Evolutionary conservation across 2,797 vertebrate genomes (phyloP), one percentile per base, ranked within the genome.

Genomic region (Labeo calbasu): DNA sequence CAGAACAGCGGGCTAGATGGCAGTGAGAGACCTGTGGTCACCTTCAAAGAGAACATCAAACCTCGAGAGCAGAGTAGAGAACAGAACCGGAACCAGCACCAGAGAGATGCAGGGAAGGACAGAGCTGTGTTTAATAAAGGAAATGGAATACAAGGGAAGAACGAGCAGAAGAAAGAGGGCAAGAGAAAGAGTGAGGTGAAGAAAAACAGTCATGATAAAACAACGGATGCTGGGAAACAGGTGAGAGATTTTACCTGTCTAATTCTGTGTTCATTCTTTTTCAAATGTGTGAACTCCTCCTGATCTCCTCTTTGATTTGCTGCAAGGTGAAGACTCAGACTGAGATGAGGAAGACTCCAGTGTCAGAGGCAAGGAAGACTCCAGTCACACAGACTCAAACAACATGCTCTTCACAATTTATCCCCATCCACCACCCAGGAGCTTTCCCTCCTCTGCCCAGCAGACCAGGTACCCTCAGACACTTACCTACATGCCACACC

Each of bases 31-130:
- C 98, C 97, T 0, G 93, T 98, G 82, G 98, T 99, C 88, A 99
- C 98, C 2, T 99, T 99, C 92, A 99, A 99, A 90, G 98, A 99
- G 93, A 99, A 99, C 91, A 98, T 98, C 93, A 99, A 98, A 90
- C 98, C 98, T 5, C 91, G 96, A 25, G 98, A 99, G 86, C 93
- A 92, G 81, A 96, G 95, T 93, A 95, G 96, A 68, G 98, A 98
- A 21, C 93, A 91, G 5, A 90, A 91, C 4, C 93, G 96, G 57
- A 94, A 89, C 90, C 96, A 95, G 55, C 94, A 94, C 36, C 92
- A 91, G 57, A 96, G 97, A 87, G 97, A 97, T 57, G 88, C 92
- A 15, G 85, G 81, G 1, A 97, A 97, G 86, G 96, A 97, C 81
- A 96, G 96, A 84, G 91, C 94, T 90, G 94, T 93, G 90, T 96